phyloP scores from a whole-genome alignment of 2,888 invertebrate genomes.

The Seira musarum region DNA sequence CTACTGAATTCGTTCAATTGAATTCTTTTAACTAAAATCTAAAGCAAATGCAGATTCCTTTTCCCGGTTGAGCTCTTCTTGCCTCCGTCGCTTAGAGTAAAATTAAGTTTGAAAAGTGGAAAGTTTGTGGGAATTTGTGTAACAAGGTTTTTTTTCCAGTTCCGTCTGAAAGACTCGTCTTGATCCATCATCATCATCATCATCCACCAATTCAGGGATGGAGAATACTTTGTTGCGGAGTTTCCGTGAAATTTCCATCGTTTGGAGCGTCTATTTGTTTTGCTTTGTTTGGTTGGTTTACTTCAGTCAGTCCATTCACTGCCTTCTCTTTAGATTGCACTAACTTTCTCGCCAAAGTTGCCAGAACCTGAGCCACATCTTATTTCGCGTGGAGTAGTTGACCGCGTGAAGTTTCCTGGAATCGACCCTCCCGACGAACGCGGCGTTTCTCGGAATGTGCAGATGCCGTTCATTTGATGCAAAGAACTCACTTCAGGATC shows the following conservation, averaged over 20 bases:
- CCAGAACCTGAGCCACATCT: slow-evolving; percentile 70
- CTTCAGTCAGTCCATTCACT: too few relatives aligned
- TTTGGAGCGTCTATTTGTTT: too few relatives aligned
- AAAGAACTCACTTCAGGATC: slow-evolving; percentile 70
- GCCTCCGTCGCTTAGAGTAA: too few relatives aligned
- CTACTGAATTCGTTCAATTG: too few relatives aligned
- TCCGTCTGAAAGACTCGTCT: not conserved
- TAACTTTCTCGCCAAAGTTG: slow-evolving; percentile 70
- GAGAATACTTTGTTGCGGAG: not conserved
- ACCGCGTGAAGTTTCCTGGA: slow-evolving; percentile 69
- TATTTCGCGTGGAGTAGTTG: slow-evolving; percentile 69
- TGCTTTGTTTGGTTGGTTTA: too few relatives aligned
- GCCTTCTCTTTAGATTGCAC: slow-evolving; percentile 65
- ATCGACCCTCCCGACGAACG: slow-evolving; percentile 72
- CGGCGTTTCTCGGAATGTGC: slow-evolving; percentile 67
- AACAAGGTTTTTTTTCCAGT: not conserved
- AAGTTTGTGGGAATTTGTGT: not conserved
- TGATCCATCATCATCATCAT: not conserved
- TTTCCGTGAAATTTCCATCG: too few relatives aligned
- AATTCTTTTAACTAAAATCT: too few relatives aligned
- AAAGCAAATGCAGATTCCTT: too few relatives aligned
- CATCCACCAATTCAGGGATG: too few relatives aligned
- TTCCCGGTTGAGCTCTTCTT: too few relatives aligned
- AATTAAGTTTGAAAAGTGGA: too few relatives aligned
- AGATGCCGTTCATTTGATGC: slow-evolving; percentile 70